A percentile compares a stretch with the other conserved stretches of the same genome.
Evolutionary conservation across 2,113 vertebrate genomes (phyloP).

Genomic region (Monopterus albus): DNA sequence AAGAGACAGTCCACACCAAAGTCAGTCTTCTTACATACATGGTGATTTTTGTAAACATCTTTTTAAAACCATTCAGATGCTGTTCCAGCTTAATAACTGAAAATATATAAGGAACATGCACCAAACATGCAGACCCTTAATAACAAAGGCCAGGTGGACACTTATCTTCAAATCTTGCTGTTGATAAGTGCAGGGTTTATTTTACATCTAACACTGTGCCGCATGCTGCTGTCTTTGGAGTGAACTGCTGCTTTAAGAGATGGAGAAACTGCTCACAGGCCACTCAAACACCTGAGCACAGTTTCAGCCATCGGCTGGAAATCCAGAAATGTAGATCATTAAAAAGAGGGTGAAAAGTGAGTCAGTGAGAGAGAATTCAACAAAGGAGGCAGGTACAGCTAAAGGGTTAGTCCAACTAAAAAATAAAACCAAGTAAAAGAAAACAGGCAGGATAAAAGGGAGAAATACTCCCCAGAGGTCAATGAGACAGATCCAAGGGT

Average conservation of each 20-base stretch:
- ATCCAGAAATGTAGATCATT: conserved; percentile 32
- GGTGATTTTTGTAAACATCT: not conserved
- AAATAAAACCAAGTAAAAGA: not conserved
- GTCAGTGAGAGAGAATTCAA: conserved; percentile 53
- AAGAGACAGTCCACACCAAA: conserved; percentile 69
- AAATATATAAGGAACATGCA: not conserved
- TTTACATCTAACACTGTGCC: not conserved
- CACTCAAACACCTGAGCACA: conserved; percentile 37
- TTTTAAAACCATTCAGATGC: not conserved
- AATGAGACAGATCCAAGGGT: conserved; percentile 59
- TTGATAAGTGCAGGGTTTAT: not conserved
- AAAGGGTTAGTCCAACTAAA: conserved; percentile 67
- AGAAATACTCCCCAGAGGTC: conserved; percentile 50
- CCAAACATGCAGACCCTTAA: not conserved
- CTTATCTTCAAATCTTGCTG: not conserved
- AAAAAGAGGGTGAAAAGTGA: conserved; percentile 15
- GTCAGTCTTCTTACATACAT: not conserved
- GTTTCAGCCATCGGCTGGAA: conserved; percentile 55
- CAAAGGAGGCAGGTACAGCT: conserved; percentile 72
- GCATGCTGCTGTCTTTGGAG: conserved; percentile 19
- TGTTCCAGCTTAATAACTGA: not conserved
- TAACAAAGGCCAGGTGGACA: not conserved
- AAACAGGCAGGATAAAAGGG: conserved; percentile 58
- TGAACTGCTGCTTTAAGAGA: conserved; percentile 71
- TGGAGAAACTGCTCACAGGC: conserved; percentile 60